phyloP scores from a whole-genome alignment of 2,888 invertebrate species.

The Cantharis rustica region DNA sequence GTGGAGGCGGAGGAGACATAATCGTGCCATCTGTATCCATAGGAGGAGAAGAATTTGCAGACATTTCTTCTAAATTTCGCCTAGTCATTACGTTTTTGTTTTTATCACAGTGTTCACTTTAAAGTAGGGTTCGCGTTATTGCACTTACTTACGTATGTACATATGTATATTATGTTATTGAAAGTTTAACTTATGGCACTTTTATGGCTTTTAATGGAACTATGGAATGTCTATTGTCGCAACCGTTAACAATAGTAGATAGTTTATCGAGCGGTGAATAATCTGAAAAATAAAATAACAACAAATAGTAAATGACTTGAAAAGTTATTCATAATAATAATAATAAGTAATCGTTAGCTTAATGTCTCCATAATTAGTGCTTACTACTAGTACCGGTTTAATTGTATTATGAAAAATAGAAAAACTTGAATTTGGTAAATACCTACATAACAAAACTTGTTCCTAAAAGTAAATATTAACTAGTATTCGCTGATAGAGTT shows the following conservation, averaged over 20 bases:
- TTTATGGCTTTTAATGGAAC: slow-evolving; percentile 39
- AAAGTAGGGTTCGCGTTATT: slow-evolving; percentile 44
- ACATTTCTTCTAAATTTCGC: slow-evolving; percentile 50
- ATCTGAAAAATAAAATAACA: slow-evolving; percentile 33
- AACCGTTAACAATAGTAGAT: slow-evolving; percentile 14
- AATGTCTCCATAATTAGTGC: slow-evolving; percentile 40
- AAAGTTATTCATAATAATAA: not conserved
- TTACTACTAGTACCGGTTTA: slow-evolving; percentile 48
- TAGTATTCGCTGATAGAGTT: slow-evolving; percentile 30
- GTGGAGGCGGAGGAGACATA: slow-evolving; percentile 58
- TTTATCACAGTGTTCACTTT: slow-evolving; percentile 54
- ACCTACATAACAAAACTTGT: not conserved
- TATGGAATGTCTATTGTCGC: slow-evolving; percentile 28
- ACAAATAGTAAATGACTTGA: slow-evolving; percentile 3
- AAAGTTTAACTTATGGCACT: slow-evolving; percentile 39
- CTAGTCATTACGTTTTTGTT: slow-evolving; percentile 49
- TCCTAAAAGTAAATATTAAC: not conserved
- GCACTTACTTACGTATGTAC: slow-evolving; percentile 50
- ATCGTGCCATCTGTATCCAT: slow-evolving; percentile 46
- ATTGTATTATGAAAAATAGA: slow-evolving; percentile 28
- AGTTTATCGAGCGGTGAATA: slow-evolving; percentile 24
- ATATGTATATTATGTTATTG: slow-evolving; percentile 5
- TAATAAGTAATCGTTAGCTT: not conserved
- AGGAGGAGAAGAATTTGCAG: slow-evolving; percentile 46
- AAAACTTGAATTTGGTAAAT: not conserved